Conservation (phyloP, 2,113 vertebrate species). For the Ochotona curzoniae region DNA sequence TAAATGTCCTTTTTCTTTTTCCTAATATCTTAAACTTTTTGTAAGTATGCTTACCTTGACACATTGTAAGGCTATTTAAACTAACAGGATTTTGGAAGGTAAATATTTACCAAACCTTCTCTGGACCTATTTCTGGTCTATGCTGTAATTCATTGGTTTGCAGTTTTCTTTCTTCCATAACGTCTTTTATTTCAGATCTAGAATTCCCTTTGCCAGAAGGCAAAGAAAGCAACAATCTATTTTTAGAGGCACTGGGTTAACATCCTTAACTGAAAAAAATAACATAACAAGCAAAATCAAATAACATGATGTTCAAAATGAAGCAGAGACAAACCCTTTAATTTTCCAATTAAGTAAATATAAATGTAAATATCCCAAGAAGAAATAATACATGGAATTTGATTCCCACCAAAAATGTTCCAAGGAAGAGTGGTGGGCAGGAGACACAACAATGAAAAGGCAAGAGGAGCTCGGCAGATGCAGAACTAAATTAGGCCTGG, state of each 20-base stretch:
- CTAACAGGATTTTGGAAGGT: not conserved
- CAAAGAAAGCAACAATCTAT: conserved; percentile 52
- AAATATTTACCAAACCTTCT: conserved; percentile 22
- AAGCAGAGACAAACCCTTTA: conserved; percentile 20
- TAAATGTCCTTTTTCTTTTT: conserved; percentile 30
- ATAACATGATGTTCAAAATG: conserved; percentile 45
- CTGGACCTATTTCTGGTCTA: not conserved
- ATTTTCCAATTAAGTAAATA: conserved; percentile 64
- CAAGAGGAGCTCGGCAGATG: conserved; percentile 28
- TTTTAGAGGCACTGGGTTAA: conserved; percentile 37
- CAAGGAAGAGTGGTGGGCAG: not conserved
- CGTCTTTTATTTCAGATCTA: conserved; percentile 43
- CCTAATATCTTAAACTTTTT: conserved; percentile 41
- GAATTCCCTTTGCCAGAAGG: conserved; percentile 53
- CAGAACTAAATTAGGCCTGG: not conserved
- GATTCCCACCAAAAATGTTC: conserved; percentile 43
- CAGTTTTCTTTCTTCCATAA: conserved; percentile 11
- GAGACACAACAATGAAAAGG: not conserved
- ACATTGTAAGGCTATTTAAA: conserved; percentile 20
- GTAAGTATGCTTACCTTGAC: not conserved
- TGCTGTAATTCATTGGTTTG: not conserved
- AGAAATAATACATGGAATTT: conserved; percentile 22
- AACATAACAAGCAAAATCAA: not conserved
- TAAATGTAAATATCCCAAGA: conserved; percentile 36
- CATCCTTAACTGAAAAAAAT: not conserved